Evolutionary conservation across 2,797 vertebrate genomes (phyloP).

Genomic region (Thunnus albacares): DNA sequence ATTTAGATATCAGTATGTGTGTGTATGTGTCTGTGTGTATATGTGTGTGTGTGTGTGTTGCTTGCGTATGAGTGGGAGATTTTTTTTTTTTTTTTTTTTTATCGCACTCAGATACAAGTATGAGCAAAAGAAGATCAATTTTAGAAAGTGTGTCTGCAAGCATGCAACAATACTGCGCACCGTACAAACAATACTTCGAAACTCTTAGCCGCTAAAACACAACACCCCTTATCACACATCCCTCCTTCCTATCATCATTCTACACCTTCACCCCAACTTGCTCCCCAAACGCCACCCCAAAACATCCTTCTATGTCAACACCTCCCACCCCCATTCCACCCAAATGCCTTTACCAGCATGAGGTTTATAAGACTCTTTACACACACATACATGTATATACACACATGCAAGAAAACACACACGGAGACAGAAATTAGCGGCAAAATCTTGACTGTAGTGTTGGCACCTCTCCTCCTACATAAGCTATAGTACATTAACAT

Average conservation of each 20-base stretch:
- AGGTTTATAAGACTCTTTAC: slow-evolving; percentile 4
- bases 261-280: slow-evolving; percentile 73
- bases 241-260: slow-evolving; percentile 79
- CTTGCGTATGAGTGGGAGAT: slow-evolving; percentile 42
- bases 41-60: slow-evolving; percentile 31
- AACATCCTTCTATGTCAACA: slow-evolving; percentile 85
- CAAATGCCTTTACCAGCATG: slow-evolving; percentile 28
- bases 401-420: neutral
- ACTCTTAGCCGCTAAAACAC: slow-evolving; percentile 43
- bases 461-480: neutral
- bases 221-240: slow-evolving; percentile 59
- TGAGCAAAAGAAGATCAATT: slow-evolving; percentile 56
- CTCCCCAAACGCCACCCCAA: slow-evolving; percentile 78
- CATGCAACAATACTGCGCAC: slow-evolving; percentile 13
- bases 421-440: neutral
- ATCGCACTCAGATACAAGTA: slow-evolving; percentile 42
- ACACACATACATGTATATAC: slow-evolving; percentile 1
- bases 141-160: slow-evolving; percentile 23
- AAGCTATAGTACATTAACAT: slow-evolving; percentile 10
- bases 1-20: slow-evolving; percentile 90
- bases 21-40: slow-evolving; percentile 42
- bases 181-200: slow-evolving; percentile 27
- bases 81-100: slow-evolving; percentile 60
- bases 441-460: neutral
- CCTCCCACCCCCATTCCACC: slow-evolving; percentile 59